Conservation (phyloP, 2,888 invertebrate species). For the Ophraella communa region DNA sequence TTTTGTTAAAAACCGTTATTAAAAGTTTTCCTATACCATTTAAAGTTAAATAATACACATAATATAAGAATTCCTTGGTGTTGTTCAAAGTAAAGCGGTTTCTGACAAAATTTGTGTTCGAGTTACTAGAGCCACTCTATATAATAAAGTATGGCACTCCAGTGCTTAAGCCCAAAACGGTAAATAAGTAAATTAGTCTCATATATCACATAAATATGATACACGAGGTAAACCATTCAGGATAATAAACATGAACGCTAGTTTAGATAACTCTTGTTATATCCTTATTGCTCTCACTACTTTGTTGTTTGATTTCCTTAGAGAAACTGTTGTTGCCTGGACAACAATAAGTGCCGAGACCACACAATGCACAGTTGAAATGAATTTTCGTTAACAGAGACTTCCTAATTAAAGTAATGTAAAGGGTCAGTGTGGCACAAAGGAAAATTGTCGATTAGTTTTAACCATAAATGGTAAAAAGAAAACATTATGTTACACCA, state of each 20-base stretch:
- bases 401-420: slow-evolving; percentile 17
- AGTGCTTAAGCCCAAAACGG: background rate
- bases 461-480: too few species aligned
- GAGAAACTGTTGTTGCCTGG: slow-evolving; percentile 11
- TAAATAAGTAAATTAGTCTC: background rate
- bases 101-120: too few species aligned
- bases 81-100: too few species aligned
- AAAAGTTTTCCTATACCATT: too few species aligned
- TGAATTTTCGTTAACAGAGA: slow-evolving; percentile 12
- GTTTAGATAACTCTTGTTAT: slow-evolving; percentile 3
- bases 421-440: background rate
- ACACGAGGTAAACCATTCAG: background rate
- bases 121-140: background rate
- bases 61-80: too few species aligned
- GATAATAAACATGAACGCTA: background rate
- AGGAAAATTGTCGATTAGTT: too few species aligned
- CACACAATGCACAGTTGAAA: slow-evolving; percentile 15
- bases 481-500: too few species aligned
- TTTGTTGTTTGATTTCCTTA: slow-evolving; percentile 20
- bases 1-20: too few species aligned
- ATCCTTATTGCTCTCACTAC: background rate
- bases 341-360: slow-evolving; percentile 12
- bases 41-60: too few species aligned
- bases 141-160: background rate
- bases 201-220: background rate